A percentile compares a stretch with the other conserved stretches of the same genome.
Conservation (phyloP, 2,113 vertebrate genomes). For the Zapus hudsonius region DNA sequence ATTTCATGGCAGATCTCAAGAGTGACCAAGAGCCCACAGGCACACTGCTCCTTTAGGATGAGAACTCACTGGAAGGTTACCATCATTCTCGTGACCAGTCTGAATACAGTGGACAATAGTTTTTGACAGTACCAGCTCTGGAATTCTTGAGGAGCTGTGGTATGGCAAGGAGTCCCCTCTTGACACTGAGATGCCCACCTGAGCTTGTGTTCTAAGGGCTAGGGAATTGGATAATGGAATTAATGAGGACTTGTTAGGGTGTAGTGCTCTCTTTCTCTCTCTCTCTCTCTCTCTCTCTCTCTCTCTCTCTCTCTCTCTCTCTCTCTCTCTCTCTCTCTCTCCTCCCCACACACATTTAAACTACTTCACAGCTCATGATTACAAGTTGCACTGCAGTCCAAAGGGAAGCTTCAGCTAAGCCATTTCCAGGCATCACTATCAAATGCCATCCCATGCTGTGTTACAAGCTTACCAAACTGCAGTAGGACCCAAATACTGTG, state of each 20-base stretch:
- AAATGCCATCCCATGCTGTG: too few relatives aligned
- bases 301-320: background rate
- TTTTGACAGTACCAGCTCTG: background rate
- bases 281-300: background rate
- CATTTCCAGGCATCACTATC: background rate
- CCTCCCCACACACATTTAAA: background rate
- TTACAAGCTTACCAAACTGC: background rate
- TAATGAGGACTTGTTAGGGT: background rate
- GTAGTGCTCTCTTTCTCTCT: background rate
- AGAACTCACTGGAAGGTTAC: too few relatives aligned
- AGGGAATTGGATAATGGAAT: background rate
- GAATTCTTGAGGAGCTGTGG: accelerated
- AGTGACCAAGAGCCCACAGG: accelerated
- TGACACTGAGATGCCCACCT: background rate
- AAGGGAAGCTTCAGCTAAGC: background rate
- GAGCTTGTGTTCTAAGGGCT: background rate
- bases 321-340: background rate
- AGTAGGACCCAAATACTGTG: background rate
- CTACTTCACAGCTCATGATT: background rate
- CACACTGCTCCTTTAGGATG: background rate
- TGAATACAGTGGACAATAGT: accelerated
- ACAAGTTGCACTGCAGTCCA: background rate
- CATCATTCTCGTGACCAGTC: accelerated
- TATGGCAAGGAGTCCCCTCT: background rate
- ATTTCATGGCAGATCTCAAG: too few relatives aligned